A percentile compares a stretch with the other conserved stretches of the same genome.
phyloP scores from a whole-genome alignment of 2,888 invertebrate genomes.

The Blera fallax region DNA sequence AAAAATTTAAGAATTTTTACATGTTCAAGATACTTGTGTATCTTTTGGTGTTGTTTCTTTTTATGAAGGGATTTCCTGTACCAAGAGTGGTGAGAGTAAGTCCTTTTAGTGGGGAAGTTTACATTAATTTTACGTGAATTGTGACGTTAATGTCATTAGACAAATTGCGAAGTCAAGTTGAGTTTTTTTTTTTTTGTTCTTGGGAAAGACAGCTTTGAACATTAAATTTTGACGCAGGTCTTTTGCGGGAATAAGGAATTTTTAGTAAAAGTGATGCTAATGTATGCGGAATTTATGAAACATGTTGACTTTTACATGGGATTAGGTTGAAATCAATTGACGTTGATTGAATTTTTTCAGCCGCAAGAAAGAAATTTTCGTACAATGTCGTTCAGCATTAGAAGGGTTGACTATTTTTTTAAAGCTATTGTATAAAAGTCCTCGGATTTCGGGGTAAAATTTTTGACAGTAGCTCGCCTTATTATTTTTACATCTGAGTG shows the following conservation, averaged over 20 bases:
- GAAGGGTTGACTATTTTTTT: too few species aligned
- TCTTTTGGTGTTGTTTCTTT: background rate
- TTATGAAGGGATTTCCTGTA: conserved; percentile 13
- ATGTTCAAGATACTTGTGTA: background rate
- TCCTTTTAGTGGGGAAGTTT: conserved; percentile 16
- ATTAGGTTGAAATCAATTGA: background rate
- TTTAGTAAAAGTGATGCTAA: background rate
- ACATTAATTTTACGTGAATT: conserved; percentile 34
- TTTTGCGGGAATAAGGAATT: background rate
- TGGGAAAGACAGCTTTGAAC: background rate
- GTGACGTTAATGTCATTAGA: conserved; percentile 28
- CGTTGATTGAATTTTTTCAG: background rate
- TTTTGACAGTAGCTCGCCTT: too few species aligned
- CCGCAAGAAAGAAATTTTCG: too few species aligned
- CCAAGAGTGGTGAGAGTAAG: background rate
- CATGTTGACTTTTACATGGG: background rate
- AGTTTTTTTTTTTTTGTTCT: background rate
- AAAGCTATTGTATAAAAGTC: too few species aligned
- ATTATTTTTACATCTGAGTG: too few species aligned
- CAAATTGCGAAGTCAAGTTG: conserved; percentile 23
- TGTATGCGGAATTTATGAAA: background rate
- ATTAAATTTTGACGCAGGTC: background rate
- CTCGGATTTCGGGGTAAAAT: too few species aligned
- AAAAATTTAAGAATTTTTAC: background rate
- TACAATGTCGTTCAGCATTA: background rate